phyloP scores from a whole-genome alignment of 2,888 invertebrate genomes.

The Tholera decimalis region DNA sequence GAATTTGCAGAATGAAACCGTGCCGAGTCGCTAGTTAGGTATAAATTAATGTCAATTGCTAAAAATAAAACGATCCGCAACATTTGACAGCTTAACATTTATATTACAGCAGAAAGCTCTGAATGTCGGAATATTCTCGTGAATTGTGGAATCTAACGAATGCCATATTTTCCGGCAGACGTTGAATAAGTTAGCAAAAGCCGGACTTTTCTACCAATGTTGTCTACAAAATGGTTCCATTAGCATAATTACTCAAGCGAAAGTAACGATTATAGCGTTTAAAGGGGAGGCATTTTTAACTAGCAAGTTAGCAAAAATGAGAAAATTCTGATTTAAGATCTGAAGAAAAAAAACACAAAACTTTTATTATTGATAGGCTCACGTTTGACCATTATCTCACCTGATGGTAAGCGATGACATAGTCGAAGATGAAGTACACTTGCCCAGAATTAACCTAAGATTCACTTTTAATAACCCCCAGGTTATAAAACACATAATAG shows the following conservation, averaged over 20 bases:
- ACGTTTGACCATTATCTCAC: too few relatives aligned
- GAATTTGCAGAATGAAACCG: too few relatives aligned
- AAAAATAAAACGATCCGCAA: background rate
- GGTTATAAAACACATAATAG: too few relatives aligned
- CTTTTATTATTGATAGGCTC: too few relatives aligned
- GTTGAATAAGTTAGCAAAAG: constrained; percentile 47
- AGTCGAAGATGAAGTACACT: too few relatives aligned
- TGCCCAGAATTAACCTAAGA: too few relatives aligned
- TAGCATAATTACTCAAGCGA: constrained; percentile 57
- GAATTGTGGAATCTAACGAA: constrained; percentile 43
- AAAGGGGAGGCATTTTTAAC: constrained; percentile 20
- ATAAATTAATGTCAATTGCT: constrained; percentile 2
- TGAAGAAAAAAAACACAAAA: too few relatives aligned
- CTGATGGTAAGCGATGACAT: too few relatives aligned
- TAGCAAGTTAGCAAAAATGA: constrained; percentile 47
- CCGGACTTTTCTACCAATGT: constrained; percentile 22
- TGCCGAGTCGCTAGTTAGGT: too few relatives aligned
- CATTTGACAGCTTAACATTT: constrained; percentile 35
- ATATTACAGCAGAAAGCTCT: constrained; percentile 23
- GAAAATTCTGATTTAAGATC: constrained; percentile 29
- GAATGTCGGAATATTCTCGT: constrained; percentile 32
- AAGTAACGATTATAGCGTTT: constrained; percentile 46
- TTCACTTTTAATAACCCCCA: too few relatives aligned
- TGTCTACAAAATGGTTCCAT: constrained; percentile 52
- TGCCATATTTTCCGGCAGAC: constrained; percentile 49